Base-by-base conservation (phyloP, 1,140 invertebrate genomes). In the Grapholita molesta region DNA sequence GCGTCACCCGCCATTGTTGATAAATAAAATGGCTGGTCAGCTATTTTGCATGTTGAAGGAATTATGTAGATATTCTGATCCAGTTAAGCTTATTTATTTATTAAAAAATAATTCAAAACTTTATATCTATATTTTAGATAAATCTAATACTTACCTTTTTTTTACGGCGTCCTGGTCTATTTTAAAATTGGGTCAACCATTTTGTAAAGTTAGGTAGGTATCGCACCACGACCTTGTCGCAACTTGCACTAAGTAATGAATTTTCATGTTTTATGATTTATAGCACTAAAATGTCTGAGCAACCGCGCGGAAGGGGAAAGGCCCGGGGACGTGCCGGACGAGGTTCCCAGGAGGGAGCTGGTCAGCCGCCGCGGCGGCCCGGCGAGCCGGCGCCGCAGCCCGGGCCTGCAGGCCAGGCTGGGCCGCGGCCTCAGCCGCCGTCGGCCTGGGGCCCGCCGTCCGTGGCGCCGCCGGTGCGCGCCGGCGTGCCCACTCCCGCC, bases 351-450 rank as follows among this genome's bases (percentile, higher is more conserved):
- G 81, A 82, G 32, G 71, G 72, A 0, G 64, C 61, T 15, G 76
- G 70, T 2, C 74, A 71, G 2, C 68, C 75, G 2, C 82, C 82
- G 6, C 79, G 84, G 3, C 73, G 77, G 4, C 88, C 86, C 1
- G 83, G 86, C 1, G 80, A 86, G 42, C 77, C 79, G 42, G 69
- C 64, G 61, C 65, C 73, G 9, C 80, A 79, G 7, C 75, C 35
- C 15, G 57, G 55, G 68, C 67, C 52, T 3, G 30, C 52, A 52
- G 24, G 67, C 21, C 76, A 74, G 12, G 77, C 76, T 12, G 81
- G 76, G 0, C 86, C 86, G 3, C 72, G 86, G 0, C 85, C 86
- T 2, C 86, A 88, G 35, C 86, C 85, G 6, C 86, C 88, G 3
- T 77, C 82, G 0, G 85, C 85, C 0, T 88, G 86, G 85, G 84